A percentile compares a stretch with the other conserved stretches of the same genome.
phyloP scores from a whole-genome alignment of 2,797 vertebrate genomes.

The Neopelma chrysocephalum region DNA sequence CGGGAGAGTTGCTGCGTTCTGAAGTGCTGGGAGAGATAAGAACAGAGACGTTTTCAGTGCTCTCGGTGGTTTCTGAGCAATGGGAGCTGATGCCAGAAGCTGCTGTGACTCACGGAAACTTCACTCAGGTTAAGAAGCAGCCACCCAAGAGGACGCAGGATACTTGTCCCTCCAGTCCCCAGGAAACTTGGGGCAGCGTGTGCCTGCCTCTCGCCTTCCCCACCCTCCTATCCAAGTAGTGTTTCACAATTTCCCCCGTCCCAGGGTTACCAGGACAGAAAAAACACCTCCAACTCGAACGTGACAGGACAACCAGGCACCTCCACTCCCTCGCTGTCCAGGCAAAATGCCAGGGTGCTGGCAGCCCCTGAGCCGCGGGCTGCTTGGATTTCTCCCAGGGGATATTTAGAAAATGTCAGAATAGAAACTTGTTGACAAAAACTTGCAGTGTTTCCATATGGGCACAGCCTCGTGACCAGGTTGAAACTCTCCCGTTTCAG shows the following conservation, averaged over 20 bases:
- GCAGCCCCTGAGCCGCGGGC: background rate
- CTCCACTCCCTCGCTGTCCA: background rate
- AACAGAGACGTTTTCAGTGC: background rate
- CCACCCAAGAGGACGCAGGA: background rate
- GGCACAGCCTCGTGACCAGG: background rate
- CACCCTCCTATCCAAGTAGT: background rate
- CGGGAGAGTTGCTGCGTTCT: background rate
- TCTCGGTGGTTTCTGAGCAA: background rate
- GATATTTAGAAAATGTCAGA: conserved; percentile 51
- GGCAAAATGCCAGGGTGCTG: background rate
- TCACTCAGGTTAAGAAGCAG: background rate
- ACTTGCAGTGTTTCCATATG: background rate
- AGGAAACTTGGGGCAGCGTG: rapidly evolving
- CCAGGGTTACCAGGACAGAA: background rate
- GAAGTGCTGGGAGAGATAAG: conserved; percentile 27
- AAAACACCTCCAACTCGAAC: background rate
- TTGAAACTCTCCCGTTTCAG: background rate
- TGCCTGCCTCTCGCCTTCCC: background rate
- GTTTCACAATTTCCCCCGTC: background rate
- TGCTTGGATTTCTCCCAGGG: conserved; percentile 44
- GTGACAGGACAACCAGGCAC: background rate
- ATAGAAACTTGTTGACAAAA: conserved; percentile 64
- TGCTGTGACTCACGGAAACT: conserved; percentile 8
- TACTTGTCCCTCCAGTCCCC: background rate
- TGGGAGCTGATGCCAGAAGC: background rate